Percentiles rank a stretch among this genome's conserved stretches.
Evolutionary conservation across 2,888 invertebrate genomes (phyloP).

Genomic region (Drosophila meridionalis): DNA sequence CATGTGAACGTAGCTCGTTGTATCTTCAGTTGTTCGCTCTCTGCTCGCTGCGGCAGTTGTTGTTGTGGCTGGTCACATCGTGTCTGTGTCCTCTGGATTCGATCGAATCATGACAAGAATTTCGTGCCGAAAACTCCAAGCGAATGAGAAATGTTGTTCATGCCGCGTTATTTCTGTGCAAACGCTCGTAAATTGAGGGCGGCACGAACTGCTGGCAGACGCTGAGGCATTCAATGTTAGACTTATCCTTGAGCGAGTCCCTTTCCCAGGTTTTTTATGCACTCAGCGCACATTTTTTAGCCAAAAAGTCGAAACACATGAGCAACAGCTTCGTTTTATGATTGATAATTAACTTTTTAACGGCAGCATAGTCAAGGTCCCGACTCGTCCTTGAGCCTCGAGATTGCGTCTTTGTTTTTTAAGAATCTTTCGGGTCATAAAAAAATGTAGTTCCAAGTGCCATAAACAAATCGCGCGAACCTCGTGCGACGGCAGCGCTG

Average conservation of each 20-base stretch:
- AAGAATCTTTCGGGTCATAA: constrained; percentile 49
- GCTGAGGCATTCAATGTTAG: constrained; percentile 38
- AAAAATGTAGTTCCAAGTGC: constrained; percentile 58
- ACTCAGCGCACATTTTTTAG: constrained; percentile 16
- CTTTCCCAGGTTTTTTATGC: constrained; percentile 37
- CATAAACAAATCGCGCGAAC: constrained; percentile 64
- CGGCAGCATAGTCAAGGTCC: constrained; percentile 60
- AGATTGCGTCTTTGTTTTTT: constrained; percentile 37
- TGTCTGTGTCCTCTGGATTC: constrained; percentile 69
- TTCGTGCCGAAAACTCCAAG: constrained; percentile 79
- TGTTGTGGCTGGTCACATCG: constrained; percentile 60
- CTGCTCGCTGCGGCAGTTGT: constrained; percentile 12
- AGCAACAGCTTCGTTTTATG: constrained; percentile 50
- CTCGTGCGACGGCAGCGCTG: constrained; percentile 58
- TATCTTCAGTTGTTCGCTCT: constrained; percentile 14
- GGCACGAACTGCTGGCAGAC: constrained; percentile 73
- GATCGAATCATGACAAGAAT: constrained; percentile 84
- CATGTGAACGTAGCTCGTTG: constrained; percentile 68
- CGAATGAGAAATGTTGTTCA: constrained; percentile 78
- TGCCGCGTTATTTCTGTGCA: constrained; percentile 78
- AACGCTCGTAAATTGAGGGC: constrained; percentile 78
- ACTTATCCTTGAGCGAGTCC: constrained; percentile 66
- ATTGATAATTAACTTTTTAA: constrained; percentile 70
- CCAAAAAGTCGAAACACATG: constrained; percentile 32
- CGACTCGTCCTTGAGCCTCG: constrained; percentile 26